Conservation (phyloP, 2,888 invertebrate species). For the Bellardia pandia region DNA sequence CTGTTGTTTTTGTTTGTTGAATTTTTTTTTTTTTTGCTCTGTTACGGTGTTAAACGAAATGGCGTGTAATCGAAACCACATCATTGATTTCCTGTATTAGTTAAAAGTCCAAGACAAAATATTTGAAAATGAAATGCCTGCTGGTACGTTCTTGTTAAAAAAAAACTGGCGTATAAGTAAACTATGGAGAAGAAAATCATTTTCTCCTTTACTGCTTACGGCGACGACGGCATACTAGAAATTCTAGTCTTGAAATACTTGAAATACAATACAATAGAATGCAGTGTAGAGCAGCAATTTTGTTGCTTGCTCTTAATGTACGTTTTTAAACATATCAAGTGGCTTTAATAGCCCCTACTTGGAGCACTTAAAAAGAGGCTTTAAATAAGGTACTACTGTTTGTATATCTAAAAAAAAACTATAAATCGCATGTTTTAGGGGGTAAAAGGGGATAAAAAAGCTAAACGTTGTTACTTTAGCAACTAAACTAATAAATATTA, state of each 20-base stretch:
- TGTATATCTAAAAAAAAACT: not conserved
- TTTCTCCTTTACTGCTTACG: constrained; percentile 35
- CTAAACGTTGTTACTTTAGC: too few species aligned
- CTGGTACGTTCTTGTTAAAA: constrained; percentile 9
- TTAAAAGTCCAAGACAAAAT: constrained; percentile 55
- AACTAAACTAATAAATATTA: too few species aligned
- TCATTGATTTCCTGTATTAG: constrained; percentile 82
- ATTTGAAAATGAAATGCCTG: constrained; percentile 69
- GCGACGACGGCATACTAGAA: constrained; percentile 45
- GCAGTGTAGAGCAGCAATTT: not conserved
- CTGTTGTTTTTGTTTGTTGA: not conserved
- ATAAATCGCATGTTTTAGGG: too few species aligned
- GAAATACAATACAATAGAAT: constrained; percentile 9
- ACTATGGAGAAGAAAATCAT: constrained; percentile 46
- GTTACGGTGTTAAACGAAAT: constrained; percentile 70
- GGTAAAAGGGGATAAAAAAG: too few species aligned
- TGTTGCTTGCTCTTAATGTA: not conserved
- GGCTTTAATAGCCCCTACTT: not conserved
- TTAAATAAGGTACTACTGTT: not conserved
- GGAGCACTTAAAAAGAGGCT: not conserved
- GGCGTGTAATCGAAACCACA: constrained; percentile 81
- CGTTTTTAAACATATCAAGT: constrained; percentile 1
- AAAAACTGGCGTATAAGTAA: constrained; percentile 9
- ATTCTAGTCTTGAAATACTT: constrained; percentile 44
- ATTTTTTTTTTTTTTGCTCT: constrained; percentile 7